These are phyloP conservation scores for Coendou prehensilis DNA, from an alignment of 2,797 vertebrate genomes.

Conservation along the genomic window DNA sequence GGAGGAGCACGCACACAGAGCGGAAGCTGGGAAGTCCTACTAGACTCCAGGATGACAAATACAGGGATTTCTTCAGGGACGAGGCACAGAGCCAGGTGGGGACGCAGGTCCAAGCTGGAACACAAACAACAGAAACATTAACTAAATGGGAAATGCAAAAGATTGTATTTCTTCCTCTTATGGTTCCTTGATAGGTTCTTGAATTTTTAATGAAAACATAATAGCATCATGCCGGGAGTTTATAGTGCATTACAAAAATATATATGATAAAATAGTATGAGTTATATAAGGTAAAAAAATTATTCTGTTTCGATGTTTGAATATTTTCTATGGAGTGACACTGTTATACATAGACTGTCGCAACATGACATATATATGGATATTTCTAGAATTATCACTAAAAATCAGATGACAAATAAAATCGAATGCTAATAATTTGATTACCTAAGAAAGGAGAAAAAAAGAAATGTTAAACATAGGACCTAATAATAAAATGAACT, in stretches of 20 bases:
- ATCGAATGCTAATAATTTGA: neutral
- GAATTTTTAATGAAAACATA: conserved; percentile 27
- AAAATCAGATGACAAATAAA: neutral
- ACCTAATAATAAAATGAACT: neutral
- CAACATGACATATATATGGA: neutral
- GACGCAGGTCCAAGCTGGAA: neutral
- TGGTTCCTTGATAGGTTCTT: neutral
- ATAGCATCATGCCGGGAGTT: neutral
- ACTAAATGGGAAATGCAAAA: neutral
- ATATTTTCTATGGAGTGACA: neutral
- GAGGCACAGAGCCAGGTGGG: neutral
- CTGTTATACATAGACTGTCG: neutral
- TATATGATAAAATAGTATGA: neutral
- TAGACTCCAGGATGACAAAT: neutral
- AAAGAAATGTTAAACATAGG: neutral
- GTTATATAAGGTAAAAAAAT: neutral
- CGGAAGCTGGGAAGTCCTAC: neutral
- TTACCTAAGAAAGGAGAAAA: neutral
- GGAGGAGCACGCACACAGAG: neutral
- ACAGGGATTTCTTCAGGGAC: neutral
- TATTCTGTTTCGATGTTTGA: neutral
- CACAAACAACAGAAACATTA: neutral
- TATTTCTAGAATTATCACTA: neutral
- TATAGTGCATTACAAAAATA: neutral
- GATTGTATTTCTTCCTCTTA: neutral